phyloP scores from a whole-genome alignment of 2,888 invertebrate species.

The Schizaphis graminum region DNA sequence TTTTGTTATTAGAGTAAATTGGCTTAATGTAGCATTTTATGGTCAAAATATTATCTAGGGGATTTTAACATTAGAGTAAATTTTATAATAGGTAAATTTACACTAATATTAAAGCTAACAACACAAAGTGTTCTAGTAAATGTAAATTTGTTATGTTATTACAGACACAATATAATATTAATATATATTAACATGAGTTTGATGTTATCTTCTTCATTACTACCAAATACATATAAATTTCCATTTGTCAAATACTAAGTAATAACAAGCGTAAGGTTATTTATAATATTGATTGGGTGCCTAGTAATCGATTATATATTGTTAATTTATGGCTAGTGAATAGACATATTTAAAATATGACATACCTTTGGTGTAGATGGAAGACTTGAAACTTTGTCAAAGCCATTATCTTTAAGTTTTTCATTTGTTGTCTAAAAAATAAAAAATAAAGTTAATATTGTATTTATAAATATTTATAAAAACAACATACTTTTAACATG shows the following conservation, averaged over 20 bases:
- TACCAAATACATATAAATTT: background rate
- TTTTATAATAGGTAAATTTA: background rate
- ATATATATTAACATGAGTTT: background rate
- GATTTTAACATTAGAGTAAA: background rate
- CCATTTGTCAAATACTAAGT: background rate
- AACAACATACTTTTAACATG: conserved; percentile 45
- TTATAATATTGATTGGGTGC: no score
- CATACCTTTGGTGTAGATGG: conserved; percentile 47
- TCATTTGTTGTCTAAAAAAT: background rate
- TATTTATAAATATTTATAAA: background rate
- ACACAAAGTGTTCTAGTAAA: background rate
- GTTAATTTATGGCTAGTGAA: background rate
- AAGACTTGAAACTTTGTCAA: background rate
- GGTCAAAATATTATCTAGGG: background rate
- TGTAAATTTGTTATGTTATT: background rate
- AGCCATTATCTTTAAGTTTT: background rate
- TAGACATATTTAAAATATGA: conserved; percentile 31
- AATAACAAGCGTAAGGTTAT: background rate
- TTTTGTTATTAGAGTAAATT: background rate
- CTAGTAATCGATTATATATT: background rate
- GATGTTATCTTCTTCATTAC: background rate
- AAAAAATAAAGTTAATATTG: conserved; percentile 1
- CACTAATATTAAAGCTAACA: background rate
- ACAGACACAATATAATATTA: background rate
- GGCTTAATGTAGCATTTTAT: background rate